phyloP scores from a whole-genome alignment of 2,113 vertebrate genomes.

The Rhodinocichla rosea region DNA sequence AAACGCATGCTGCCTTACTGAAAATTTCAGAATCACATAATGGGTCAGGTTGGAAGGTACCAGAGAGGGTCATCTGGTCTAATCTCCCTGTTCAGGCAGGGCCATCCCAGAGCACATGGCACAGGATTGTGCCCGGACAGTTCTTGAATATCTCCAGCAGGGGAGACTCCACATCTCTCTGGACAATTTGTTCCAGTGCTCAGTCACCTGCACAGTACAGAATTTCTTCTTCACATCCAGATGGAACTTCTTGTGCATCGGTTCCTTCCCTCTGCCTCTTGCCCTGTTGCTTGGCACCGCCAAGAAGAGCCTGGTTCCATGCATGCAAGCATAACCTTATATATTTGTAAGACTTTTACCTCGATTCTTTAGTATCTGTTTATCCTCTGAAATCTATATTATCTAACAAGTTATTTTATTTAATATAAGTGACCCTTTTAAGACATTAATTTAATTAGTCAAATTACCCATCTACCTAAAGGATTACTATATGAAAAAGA shows the following conservation, averaged over 20 bases:
- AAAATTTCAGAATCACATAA: not conserved
- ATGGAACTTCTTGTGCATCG: not conserved
- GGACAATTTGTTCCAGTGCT: not conserved
- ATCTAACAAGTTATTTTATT: not conserved
- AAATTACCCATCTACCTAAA: not conserved
- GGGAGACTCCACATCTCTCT: not conserved
- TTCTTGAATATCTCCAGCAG: not conserved
- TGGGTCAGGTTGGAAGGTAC: not conserved
- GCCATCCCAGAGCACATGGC: not conserved
- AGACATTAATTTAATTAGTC: not conserved
- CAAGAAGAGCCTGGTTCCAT: not conserved
- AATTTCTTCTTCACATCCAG: not conserved
- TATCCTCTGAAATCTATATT: not conserved
- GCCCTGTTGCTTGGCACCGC: not conserved
- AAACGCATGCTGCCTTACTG: not conserved
- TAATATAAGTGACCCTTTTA: not conserved
- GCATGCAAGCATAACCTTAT: not conserved
- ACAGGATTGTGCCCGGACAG: rapidly evolving
- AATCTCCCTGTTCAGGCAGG: not conserved
- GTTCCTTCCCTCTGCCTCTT: not conserved
- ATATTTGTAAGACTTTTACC: not conserved
- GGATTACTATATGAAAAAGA: not conserved
- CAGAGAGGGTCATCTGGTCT: not conserved
- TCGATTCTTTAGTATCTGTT: not conserved
- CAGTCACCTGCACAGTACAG: not conserved